phyloP scores from a whole-genome alignment of 2,888 invertebrate species.

The Tipula vernalis region DNA sequence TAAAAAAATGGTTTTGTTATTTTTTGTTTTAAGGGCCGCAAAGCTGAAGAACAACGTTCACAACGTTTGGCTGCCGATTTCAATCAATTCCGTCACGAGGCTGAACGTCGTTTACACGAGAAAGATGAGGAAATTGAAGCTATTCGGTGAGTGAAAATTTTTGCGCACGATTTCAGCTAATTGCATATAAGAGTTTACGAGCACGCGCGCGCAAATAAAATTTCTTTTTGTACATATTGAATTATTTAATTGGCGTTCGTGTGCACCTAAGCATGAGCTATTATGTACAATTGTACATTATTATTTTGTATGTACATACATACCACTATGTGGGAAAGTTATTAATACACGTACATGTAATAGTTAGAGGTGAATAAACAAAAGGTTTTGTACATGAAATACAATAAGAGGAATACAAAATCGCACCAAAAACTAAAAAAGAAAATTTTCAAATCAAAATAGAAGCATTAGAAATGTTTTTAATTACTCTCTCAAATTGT shows the following conservation, averaged over 20 bases:
- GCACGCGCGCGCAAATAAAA: not conserved
- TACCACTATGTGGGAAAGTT: not conserved
- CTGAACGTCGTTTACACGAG: slow-evolving; percentile 91
- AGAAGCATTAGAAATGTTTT: not conserved
- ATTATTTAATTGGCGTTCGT: not conserved
- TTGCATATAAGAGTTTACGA: not conserved
- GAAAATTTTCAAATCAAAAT: not conserved
- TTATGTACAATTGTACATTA: not conserved
- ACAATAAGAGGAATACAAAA: not conserved
- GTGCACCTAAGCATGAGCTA: not conserved
- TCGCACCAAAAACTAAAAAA: not conserved
- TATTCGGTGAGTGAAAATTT: slow-evolving; percentile 70
- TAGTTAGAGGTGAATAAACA: not conserved
- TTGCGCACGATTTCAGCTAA: not conserved
- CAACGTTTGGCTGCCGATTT: slow-evolving; percentile 88
- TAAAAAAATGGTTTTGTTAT: not conserved
- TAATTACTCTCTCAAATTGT: not conserved
- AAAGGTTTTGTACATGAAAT: not conserved
- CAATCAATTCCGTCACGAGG: slow-evolving; percentile 89
- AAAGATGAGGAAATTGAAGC: slow-evolving; percentile 98
- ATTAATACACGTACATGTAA: not conserved
- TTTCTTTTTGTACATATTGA: not conserved
- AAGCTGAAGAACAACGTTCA: slow-evolving; percentile 92
- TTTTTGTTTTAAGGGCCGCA: slow-evolving; percentile 57
- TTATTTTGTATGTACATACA: not conserved